These are phyloP conservation scores for Schlechtendalia chinensis DNA, from an alignment of 1,140 invertebrate genomes.

Conservation along the genomic window DNA sequence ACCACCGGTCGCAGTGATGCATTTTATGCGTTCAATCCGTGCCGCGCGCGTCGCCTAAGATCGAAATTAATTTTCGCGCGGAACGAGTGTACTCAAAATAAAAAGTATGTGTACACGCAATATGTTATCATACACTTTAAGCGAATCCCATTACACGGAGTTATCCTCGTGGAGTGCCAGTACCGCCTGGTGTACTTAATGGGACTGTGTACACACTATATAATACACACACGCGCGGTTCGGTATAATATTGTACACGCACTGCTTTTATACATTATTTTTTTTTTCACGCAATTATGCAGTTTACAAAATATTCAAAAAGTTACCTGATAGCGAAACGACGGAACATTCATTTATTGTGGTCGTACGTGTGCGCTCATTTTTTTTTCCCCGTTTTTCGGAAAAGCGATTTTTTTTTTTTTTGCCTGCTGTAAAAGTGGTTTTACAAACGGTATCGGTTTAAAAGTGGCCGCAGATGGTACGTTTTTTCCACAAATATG, in stretches of 20 bases:
- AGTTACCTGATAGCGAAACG: neutral
- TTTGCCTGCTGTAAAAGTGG: neutral
- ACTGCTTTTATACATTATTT: neutral
- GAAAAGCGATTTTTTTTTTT: neutral
- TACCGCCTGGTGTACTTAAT: slow-evolving; percentile 26
- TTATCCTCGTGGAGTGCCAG: slow-evolving; percentile 25
- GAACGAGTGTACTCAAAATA: neutral
- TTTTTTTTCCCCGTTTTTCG: neutral
- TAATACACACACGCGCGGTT: neutral
- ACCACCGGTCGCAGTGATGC: neutral
- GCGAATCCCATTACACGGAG: slow-evolving; percentile 26
- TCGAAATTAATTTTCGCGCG: slow-evolving; percentile 29
- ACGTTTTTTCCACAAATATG: too few relatives aligned
- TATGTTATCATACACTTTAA: neutral
- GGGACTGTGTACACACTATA: slow-evolving; percentile 18
- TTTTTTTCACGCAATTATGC: slow-evolving; percentile 12
- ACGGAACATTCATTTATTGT: neutral
- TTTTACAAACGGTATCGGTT: neutral
- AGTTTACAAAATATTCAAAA: slow-evolving; percentile 19
- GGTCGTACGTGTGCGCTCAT: too few relatives aligned
- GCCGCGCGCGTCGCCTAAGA: neutral
- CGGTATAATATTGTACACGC: slow-evolving; percentile 20
- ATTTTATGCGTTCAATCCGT: neutral
- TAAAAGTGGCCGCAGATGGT: neutral
- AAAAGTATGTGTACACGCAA: neutral